These are phyloP conservation scores for Eristalis tenax DNA, from an alignment of 2,888 invertebrate species.

Conservation along the genomic window DNA sequence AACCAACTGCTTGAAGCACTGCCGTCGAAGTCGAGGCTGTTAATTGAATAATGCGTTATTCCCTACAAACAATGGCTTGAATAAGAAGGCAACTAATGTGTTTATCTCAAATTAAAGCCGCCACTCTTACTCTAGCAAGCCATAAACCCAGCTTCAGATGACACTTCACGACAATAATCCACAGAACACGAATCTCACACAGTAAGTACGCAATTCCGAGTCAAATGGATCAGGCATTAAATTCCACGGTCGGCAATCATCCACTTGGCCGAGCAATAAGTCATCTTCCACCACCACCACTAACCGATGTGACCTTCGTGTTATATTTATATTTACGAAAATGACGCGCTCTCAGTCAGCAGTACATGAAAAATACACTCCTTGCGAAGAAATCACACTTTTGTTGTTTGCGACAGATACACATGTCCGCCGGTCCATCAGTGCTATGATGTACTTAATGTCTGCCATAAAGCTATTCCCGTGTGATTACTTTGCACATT, in stretches of 20 bases:
- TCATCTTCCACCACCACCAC: constrained; percentile 4
- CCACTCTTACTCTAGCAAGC: background rate
- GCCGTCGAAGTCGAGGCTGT: too few relatives aligned
- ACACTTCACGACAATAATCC: background rate
- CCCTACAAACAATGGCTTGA: too few relatives aligned
- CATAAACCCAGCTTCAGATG: background rate
- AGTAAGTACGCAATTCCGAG: background rate
- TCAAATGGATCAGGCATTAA: background rate
- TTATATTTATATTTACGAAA: constrained; percentile 21
- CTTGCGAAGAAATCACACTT: constrained; percentile 8
- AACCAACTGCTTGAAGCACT: too few relatives aligned
- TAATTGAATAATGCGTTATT: too few relatives aligned
- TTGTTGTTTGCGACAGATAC: background rate
- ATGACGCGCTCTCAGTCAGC: background rate
- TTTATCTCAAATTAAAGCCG: background rate
- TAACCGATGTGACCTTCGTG: constrained; percentile 17
- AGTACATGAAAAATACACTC: background rate
- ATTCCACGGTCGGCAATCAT: constrained; percentile 19
- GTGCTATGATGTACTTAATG: background rate
- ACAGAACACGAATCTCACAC: background rate
- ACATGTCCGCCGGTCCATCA: background rate
- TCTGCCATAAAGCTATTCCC: background rate
- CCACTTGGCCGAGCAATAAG: constrained; percentile 26
- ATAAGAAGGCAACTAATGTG: background rate
- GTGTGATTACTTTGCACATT: constrained; percentile 8